Base-by-base conservation (phyloP, 2,888 invertebrate genomes). In the Therioaphis trifolii region DNA sequence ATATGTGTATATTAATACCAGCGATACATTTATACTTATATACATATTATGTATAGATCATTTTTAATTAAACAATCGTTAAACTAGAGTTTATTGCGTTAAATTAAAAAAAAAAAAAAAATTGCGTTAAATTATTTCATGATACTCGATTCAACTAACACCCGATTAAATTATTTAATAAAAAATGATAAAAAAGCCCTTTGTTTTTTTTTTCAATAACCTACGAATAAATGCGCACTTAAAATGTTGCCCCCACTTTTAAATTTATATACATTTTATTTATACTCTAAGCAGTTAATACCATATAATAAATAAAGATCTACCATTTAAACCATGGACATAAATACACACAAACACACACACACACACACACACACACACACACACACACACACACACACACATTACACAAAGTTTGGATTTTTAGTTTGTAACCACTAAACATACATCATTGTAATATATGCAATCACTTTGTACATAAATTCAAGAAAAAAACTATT, bases 241-340 rank as follows among this genome's bases (percentile, higher is more conserved):
- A 46, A 66, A 77, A 0, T 18, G 24, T 18, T 29, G 49, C 35
- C 66, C 49, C 49, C 35, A 24, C 18, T 66, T 76, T 78, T 78
- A 78, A 66, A 77, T 77, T 21, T 77, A 77, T 66, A 49, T 35
- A 76, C 29, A 49, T 77, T 77, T 77, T 35, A 66, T 77, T 77
- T 49, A 77, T 77, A 66, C 63, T 35, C 49, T 77, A 77, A 66
- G 77, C 52, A 78, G 49, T 78, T 78, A 78, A 78, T 78, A 66
- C 77, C 77, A 14, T 66, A 66, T 78, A 78, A 78, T 78, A 78
- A 78, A 78, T 78, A 78, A 68, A 78, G 66, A 66, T 77, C 21
- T 66, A 66, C 63, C 66, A 21, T 68, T 29, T 76, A 52, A 78
- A 21, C 77, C 66, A 35, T 68, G 66, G 11, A 61, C 61, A 68